Conservation (phyloP, 2,888 invertebrate genomes). For the Ophion obscuratus region DNA sequence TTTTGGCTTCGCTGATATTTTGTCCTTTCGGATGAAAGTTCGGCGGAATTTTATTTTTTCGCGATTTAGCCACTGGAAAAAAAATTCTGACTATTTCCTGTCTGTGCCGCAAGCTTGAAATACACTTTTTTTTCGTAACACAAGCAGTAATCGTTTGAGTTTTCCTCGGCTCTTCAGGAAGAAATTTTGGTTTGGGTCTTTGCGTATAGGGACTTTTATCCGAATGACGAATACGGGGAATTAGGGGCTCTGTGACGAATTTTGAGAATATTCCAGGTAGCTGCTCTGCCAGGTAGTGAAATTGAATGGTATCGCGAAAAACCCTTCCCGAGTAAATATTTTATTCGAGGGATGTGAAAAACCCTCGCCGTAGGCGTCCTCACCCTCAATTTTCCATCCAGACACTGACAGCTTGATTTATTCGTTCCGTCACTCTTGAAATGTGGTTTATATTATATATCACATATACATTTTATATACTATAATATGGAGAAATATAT, state of each 20-base stretch:
- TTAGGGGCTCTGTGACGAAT: not conserved
- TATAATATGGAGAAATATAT: not conserved
- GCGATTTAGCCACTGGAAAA: not conserved
- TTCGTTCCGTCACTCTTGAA: not conserved
- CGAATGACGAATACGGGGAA: conserved; percentile 3
- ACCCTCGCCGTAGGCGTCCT: not conserved
- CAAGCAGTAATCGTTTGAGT: not conserved
- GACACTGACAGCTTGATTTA: not conserved
- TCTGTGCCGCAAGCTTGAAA: not conserved
- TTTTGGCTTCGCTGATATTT: not conserved
- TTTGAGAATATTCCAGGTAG: conserved; percentile 1
- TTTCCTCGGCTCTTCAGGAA: too few relatives aligned
- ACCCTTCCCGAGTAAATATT: conserved; percentile 11
- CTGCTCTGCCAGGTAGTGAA: not conserved
- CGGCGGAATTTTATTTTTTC: not conserved
- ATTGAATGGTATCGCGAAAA: not conserved
- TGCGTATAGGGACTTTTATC: not conserved
- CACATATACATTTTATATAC: not conserved
- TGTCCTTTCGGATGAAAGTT: not conserved
- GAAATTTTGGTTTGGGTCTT: not conserved
- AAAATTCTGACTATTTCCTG: not conserved
- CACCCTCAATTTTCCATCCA: not conserved
- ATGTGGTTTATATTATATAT: not conserved
- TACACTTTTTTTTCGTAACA: not conserved
- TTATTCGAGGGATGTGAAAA: not conserved